Conservation (phyloP, 2,797 vertebrate species). For the Propithecus perrieri region DNA sequence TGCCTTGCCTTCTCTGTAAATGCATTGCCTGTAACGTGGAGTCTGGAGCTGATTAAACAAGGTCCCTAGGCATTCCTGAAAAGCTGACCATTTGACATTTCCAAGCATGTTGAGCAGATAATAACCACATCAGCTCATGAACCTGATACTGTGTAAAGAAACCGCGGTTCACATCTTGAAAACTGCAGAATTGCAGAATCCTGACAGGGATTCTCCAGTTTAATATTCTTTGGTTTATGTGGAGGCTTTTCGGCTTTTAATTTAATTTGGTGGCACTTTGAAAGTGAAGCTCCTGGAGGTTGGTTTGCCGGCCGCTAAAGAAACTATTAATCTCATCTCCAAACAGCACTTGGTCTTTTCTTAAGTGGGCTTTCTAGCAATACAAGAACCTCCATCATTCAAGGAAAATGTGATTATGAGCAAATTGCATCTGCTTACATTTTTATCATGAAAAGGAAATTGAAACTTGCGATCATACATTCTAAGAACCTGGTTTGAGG, state of each 20-base stretch:
- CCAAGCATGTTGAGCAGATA: not conserved
- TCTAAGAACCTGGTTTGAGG: slow-evolving; percentile 50
- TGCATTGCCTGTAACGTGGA: accelerated
- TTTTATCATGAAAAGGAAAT: slow-evolving; percentile 65
- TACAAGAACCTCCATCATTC: not conserved
- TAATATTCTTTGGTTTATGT: not conserved
- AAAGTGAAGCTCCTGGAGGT: not conserved
- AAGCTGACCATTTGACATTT: not conserved
- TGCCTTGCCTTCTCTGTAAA: not conserved
- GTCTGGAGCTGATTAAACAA: not conserved
- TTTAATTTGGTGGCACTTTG: slow-evolving; percentile 28
- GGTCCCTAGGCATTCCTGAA: not conserved
- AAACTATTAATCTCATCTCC: not conserved
- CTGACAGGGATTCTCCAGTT: not conserved
- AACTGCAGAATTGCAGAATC: not conserved
- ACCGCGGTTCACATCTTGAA: not conserved
- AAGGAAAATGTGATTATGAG: slow-evolving; percentile 32
- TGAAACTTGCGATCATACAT: slow-evolving; percentile 26
- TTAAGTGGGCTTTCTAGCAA: slow-evolving; percentile 3
- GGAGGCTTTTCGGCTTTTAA: not conserved
- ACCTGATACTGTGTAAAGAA: not conserved
- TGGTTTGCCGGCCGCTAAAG: not conserved
- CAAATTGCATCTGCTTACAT: slow-evolving; percentile 50
- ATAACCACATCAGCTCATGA: not conserved
- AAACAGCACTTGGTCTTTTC: not conserved